A percentile compares a stretch with the other conserved stretches of the same genome.
phyloP scores from a whole-genome alignment of 1,140 invertebrate genomes.

The Eubasilissa regina region DNA sequence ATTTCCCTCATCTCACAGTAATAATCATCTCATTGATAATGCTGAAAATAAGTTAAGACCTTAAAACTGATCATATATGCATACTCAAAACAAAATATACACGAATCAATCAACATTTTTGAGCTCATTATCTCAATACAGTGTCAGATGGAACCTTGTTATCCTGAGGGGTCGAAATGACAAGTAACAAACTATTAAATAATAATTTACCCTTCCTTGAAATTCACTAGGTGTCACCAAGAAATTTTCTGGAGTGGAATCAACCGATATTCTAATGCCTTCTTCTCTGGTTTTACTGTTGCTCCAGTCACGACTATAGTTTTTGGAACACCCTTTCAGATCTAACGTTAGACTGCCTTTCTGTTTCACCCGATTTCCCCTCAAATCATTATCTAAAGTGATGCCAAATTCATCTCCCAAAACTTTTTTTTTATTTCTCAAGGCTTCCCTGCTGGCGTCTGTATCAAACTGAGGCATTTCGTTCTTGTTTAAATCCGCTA shows the following conservation, averaged over 20 bases:
- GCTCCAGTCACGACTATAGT: constrained; percentile 29
- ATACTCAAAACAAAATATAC: too few species aligned
- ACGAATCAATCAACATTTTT: too few species aligned
- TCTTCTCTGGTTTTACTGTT: background rate
- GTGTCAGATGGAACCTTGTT: too few species aligned
- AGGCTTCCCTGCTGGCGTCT: constrained; percentile 56
- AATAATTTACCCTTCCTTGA: constrained; percentile 34
- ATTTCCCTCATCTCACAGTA: too few species aligned
- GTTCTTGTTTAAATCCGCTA: constrained; percentile 17
- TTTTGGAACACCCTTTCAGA: constrained; percentile 62
- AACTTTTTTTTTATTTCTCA: constrained; percentile 57
- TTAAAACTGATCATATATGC: too few species aligned
- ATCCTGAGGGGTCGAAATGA: too few species aligned
- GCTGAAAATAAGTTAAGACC: too few species aligned
- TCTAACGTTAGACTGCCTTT: constrained; percentile 66
- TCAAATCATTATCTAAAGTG: constrained; percentile 15
- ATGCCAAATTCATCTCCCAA: constrained; percentile 53
- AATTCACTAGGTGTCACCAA: constrained; percentile 67
- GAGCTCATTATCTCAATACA: too few species aligned
- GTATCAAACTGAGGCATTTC: constrained; percentile 51
- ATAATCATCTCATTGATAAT: too few species aligned
- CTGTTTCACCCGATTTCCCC: constrained; percentile 42
- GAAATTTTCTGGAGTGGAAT: constrained; percentile 62
- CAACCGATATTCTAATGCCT: constrained; percentile 42
- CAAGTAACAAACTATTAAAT: too few species aligned